These are phyloP conservation scores for Coracopsis vasa DNA, from an alignment of 2,113 vertebrate genomes.

Conservation along the genomic window DNA sequence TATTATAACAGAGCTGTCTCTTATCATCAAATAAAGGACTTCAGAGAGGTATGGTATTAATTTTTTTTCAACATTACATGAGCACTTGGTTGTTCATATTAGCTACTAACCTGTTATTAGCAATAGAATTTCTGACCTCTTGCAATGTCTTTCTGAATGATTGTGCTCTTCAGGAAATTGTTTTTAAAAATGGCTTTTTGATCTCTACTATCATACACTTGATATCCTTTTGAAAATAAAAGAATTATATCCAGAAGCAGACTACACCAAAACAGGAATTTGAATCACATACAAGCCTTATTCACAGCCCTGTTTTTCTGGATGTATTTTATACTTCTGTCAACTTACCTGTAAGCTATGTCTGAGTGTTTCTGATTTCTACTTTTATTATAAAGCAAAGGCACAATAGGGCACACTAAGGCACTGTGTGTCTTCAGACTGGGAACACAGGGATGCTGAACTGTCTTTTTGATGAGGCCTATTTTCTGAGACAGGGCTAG, in stretches of 20 bases:
- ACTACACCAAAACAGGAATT: background rate
- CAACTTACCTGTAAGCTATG: background rate
- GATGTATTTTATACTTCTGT: background rate
- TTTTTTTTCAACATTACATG: background rate
- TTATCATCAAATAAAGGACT: conserved; percentile 71
- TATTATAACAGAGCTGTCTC: conserved; percentile 82
- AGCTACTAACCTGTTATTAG: background rate
- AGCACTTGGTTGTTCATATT: background rate
- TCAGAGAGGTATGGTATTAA: conserved; percentile 58
- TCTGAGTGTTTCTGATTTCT: background rate
- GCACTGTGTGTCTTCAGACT: background rate
- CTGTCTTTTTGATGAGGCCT: background rate
- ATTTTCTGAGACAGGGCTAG: background rate
- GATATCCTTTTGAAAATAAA: background rate
- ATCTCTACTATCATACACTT: background rate
- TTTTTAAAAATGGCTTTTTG: background rate
- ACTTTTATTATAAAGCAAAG: background rate
- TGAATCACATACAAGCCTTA: background rate
- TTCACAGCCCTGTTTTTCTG: background rate
- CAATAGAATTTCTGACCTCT: background rate
- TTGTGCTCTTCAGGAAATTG: background rate
- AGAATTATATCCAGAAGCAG: background rate
- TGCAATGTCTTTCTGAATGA: background rate
- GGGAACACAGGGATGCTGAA: background rate
- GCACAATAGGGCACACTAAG: background rate